Base-by-base conservation (phyloP, 2,888 invertebrate species). In the Perizoma flavofasciatum region DNA sequence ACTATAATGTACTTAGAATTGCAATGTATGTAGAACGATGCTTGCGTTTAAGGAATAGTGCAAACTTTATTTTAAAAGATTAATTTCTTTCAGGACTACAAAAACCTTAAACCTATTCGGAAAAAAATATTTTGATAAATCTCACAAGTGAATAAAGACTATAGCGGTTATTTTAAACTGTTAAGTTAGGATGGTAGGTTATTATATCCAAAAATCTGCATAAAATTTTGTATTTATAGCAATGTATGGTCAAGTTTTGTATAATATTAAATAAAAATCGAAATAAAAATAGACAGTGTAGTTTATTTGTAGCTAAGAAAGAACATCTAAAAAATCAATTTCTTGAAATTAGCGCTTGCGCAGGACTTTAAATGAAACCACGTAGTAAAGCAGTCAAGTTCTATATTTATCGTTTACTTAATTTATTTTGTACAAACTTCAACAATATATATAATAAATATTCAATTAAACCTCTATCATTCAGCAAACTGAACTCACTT, bases 351-450 rank as follows among this genome's bases (percentile, higher is more conserved):
- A 6, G 2, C 34, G 0, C 0, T 44, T 46, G 49, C 5, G 4
- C 41, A 45, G 11, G 44, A 8, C 8, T n/a, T 43, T 3, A 50
- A 91, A 86, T 85, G 62, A 91, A 90, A 90, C 84, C 41, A 77
- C 69, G 50, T 32, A 59, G 50, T 86, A 92, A 92, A 92, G 92
- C 92, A 92, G 92, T 92, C 92, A 92, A 92, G 92, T 92, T 92
- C 92, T 93, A 92, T 92, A 92, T 89, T 92, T 92, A 92, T 92
- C 86, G 86, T 92, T 92, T 92, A 92, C 92, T 93, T 93, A 93
- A 89, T 92, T 93, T 92, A 92, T 92, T 92, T 93, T 93, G 92
- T 92, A 92, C 92, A 92, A 93, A 93, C 91, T 93, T 93, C 92
- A 93, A 93, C 92, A 92, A 92, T 92, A 92, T 92, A 91, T 91